A percentile compares a stretch with the other conserved stretches of the same genome.
These are phyloP conservation scores for Microvelia longipes DNA, from an alignment of 1,140 invertebrate genomes.

Conservation along the genomic window DNA sequence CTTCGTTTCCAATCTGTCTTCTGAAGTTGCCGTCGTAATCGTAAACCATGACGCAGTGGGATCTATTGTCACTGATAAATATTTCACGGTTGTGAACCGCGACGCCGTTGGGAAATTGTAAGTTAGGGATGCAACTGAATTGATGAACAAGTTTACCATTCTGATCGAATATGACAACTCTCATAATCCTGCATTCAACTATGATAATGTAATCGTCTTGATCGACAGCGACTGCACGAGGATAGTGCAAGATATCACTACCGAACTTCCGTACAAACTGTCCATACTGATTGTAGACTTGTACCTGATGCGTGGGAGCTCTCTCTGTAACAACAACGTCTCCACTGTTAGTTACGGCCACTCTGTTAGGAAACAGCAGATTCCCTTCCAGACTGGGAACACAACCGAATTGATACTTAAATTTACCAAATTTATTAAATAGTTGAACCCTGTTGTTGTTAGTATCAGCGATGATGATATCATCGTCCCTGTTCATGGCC, in stretches of 20 bases:
- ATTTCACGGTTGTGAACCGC: constrained; percentile 99
- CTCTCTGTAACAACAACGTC: constrained; percentile 98
- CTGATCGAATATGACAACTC: constrained; percentile 97
- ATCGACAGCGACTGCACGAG: constrained; percentile 92
- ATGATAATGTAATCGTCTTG: constrained; percentile 95
- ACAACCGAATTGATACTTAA: constrained; percentile 99
- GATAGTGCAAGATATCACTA: constrained; percentile 95
- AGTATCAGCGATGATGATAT: constrained; percentile 98
- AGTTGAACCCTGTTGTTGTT: constrained; percentile 99
- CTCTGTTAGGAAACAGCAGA: constrained; percentile 91
- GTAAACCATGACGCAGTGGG: constrained; percentile 98
- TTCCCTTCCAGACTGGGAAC: constrained; percentile 71
- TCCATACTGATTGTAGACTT: constrained; percentile 98
- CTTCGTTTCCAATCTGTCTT: constrained; percentile 93
- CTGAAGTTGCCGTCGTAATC: constrained; percentile 93
- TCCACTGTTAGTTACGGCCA: constrained; percentile 91
- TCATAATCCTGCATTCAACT: constrained; percentile 99
- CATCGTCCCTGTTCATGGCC: constrained; percentile 95
- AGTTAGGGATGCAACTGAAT: constrained; percentile 94
- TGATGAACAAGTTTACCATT: constrained; percentile 90
- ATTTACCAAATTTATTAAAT: constrained; percentile 96
- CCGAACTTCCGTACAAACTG: constrained; percentile 99
- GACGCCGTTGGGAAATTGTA: constrained; percentile 99
- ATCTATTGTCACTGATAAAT: constrained; percentile 98
- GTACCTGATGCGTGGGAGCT: constrained; percentile 93